Evolutionary conservation across 2,113 vertebrate genomes (phyloP).

Genomic region (Pardalotus punctatus): DNA sequence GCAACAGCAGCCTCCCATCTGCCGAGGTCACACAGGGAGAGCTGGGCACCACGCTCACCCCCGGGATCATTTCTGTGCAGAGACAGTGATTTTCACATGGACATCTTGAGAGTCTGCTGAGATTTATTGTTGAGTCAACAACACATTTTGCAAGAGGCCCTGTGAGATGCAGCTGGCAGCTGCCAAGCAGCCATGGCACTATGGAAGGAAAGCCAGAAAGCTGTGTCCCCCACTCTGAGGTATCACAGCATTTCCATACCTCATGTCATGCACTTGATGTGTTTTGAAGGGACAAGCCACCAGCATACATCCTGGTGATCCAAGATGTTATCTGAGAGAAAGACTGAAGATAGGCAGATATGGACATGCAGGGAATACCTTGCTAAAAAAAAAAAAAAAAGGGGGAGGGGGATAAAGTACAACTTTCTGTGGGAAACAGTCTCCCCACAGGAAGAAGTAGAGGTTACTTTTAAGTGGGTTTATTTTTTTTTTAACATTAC

Average conservation of each 20-base stretch:
- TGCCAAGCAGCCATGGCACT: not conserved
- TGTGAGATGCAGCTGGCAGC: not conserved
- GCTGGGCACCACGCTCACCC: rapidly evolving
- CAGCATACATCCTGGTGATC: rapidly evolving
- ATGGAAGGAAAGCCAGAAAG: not conserved
- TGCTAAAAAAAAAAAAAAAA: not conserved
- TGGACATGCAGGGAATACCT: not conserved
- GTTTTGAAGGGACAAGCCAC: not conserved
- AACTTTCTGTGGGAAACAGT: constrained; percentile 17
- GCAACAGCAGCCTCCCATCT: not conserved
- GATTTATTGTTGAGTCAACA: not conserved
- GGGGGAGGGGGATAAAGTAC: rapidly evolving
- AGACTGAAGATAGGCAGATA: not conserved
- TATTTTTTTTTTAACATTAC: not conserved
- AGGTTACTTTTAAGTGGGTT: constrained; percentile 61
- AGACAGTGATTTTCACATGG: rapidly evolving
- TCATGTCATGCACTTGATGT: not conserved
- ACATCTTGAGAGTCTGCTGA: not conserved
- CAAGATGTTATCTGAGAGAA: not conserved
- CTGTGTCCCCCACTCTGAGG: not conserved
- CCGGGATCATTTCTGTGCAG: rapidly evolving
- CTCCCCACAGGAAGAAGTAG: constrained; percentile 41
- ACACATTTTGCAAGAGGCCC: not conserved
- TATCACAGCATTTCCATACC: not conserved
- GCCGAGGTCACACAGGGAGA: not conserved